Percentiles rank a stretch among this genome's conserved stretches.
These are phyloP conservation scores for Euplagia quadripunctaria DNA, from an alignment of 2,888 invertebrate genomes.

Conservation along the genomic window DNA sequence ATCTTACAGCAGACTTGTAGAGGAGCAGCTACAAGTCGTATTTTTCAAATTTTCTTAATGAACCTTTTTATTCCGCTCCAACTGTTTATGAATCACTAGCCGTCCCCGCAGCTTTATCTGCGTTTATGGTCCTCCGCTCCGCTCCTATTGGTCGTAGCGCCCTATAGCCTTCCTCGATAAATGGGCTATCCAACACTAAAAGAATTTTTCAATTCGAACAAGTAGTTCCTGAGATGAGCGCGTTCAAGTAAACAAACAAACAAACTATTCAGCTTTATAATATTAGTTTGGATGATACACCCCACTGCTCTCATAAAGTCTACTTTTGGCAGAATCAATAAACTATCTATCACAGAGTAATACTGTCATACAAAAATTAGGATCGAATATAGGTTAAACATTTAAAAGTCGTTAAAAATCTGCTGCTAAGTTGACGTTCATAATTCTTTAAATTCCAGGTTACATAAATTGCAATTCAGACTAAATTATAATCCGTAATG, in stretches of 20 bases:
- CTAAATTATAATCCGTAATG: not conserved
- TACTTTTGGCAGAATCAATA: not conserved
- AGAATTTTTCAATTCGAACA: no score
- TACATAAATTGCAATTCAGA: not conserved
- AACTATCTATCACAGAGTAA: not conserved
- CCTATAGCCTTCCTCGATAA: no score
- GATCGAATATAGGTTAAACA: not conserved
- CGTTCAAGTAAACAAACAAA: no score
- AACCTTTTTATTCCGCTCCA: not conserved
- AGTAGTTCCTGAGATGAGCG: no score
- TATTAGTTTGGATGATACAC: no score
- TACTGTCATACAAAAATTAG: not conserved
- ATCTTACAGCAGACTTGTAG: no score
- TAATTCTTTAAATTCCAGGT: not conserved
- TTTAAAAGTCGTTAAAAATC: not conserved
- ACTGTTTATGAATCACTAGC: no score
- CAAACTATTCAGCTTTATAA: no score
- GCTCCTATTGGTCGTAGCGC: no score
- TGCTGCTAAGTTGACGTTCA: not conserved
- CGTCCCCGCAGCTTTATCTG: no score
- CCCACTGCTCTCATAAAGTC: not conserved
- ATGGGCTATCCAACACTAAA: no score
- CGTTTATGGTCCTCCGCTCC: no score
- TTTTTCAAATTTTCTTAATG: not conserved
- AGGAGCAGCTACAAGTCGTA: not conserved